phyloP scores from a whole-genome alignment of 2,888 invertebrate species.

The Protodeltote pygarga region DNA sequence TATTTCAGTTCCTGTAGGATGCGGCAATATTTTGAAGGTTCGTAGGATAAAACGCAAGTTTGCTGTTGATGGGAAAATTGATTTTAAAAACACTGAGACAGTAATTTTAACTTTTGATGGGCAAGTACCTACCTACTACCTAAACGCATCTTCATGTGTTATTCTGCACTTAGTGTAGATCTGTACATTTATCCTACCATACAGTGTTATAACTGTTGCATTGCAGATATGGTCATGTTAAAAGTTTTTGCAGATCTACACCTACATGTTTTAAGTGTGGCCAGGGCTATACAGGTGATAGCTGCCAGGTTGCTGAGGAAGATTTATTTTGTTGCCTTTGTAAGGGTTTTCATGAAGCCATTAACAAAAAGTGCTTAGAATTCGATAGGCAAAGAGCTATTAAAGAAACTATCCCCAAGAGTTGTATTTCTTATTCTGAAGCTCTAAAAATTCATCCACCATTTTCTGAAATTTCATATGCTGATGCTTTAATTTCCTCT shows the following conservation, averaged over 20 bases:
- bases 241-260: not conserved
- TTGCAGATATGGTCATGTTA: not conserved
- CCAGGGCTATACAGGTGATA: not conserved
- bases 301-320: not conserved
- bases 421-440: not conserved
- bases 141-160: constrained; percentile 1
- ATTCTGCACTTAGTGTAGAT: not conserved
- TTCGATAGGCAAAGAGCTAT: not conserved
- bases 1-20: too few species aligned
- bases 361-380: not conserved
- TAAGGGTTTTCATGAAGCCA: too few species aligned
- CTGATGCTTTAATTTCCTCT: not conserved
- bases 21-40: too few species aligned
- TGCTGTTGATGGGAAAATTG: not conserved
- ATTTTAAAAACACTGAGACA: constrained; percentile 11
- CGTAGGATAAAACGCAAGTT: too few species aligned
- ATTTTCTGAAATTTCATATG: not conserved
- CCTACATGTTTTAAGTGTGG: not conserved
- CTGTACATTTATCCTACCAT: not conserved
- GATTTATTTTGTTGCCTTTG: not conserved
- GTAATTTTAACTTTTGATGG: constrained; percentile 13
- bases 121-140: constrained; percentile 9
- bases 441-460: not conserved
- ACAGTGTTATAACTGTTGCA: not conserved
- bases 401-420: not conserved